These are phyloP conservation scores for Dasysyrphus tricinctus DNA, from an alignment of 2,888 invertebrate species.

Conservation along the genomic window DNA sequence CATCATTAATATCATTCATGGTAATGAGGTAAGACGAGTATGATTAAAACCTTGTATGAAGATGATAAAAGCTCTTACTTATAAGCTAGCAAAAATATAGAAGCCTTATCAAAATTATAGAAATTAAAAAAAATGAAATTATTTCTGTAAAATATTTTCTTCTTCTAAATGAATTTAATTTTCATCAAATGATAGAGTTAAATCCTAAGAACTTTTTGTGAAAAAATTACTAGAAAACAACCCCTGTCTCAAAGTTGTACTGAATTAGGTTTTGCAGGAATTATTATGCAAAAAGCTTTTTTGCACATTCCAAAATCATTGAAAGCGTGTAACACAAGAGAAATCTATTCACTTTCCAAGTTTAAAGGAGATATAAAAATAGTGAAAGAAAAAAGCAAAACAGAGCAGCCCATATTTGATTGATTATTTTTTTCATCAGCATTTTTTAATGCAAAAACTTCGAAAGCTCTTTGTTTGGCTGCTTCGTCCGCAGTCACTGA, in stretches of 20 bases:
- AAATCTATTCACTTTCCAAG: conserved; percentile 11
- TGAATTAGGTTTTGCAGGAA: conserved; percentile 19
- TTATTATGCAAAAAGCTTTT: conserved; percentile 36
- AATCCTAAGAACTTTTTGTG: not conserved
- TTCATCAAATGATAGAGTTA: not conserved
- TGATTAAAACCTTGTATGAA: too few relatives aligned
- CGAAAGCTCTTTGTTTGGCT: conserved; percentile 60
- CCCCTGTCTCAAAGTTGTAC: not conserved
- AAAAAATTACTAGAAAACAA: not conserved
- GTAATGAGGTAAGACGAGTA: too few relatives aligned
- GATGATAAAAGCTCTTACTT: too few relatives aligned
- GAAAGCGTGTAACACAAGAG: conserved; percentile 21
- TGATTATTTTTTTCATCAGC: conserved; percentile 67
- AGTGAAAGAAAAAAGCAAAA: conserved; percentile 48
- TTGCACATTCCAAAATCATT: conserved; percentile 31
- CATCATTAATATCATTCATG: too few relatives aligned
- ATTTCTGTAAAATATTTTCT: too few relatives aligned
- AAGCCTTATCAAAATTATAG: too few relatives aligned
- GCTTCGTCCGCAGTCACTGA: conserved; percentile 45
- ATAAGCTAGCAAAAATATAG: too few relatives aligned
- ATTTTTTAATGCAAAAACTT: conserved; percentile 56
- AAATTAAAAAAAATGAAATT: too few relatives aligned
- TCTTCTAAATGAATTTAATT: not conserved
- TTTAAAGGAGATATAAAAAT: conserved; percentile 14
- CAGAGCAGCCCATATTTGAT: conserved; percentile 75